Conservation (phyloP, 2,797 vertebrate genomes). For the Lycodopsis pacificus region DNA sequence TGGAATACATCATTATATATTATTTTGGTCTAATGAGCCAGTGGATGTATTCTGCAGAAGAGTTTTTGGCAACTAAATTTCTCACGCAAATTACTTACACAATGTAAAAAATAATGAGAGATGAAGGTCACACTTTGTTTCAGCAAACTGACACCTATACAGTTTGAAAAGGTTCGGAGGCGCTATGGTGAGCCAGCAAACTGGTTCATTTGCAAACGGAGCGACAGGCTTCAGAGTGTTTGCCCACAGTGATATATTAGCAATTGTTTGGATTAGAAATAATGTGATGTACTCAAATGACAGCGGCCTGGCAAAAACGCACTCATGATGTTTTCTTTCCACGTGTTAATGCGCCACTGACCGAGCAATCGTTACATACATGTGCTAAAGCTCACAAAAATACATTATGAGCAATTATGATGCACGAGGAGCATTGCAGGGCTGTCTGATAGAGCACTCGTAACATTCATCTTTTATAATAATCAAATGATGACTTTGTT, state of each 20-base stretch:
- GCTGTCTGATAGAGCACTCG: slow-evolving; percentile 31
- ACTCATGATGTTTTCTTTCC: slow-evolving; percentile 71
- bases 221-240: slow-evolving; percentile 50
- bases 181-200: slow-evolving; percentile 16
- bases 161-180: slow-evolving; percentile 43
- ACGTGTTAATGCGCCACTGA: slow-evolving; percentile 65
- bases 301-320: slow-evolving; percentile 33
- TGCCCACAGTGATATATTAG: slow-evolving; percentile 41
- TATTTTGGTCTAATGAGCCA: slow-evolving; percentile 46
- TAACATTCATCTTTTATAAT: slow-evolving; percentile 50
- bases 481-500: slow-evolving; percentile 59
- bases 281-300: slow-evolving; percentile 60
- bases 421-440: slow-evolving; percentile 42
- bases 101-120: slow-evolving; percentile 42
- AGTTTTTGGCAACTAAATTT: slow-evolving; percentile 48
- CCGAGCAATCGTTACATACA: slow-evolving; percentile 52
- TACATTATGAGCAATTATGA: slow-evolving; percentile 61
- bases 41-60: slow-evolving; percentile 29
- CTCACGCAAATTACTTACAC: slow-evolving; percentile 31
- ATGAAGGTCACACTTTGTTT: slow-evolving; percentile 63
- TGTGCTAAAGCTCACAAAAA: slow-evolving; percentile 44
- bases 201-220: slow-evolving; percentile 45
- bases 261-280: slow-evolving; percentile 60
- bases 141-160: slow-evolving; percentile 36
- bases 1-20: slow-evolving; percentile 45